A percentile compares a stretch with the other conserved stretches of the same genome.
These are phyloP conservation scores for Aplysina aerophoba DNA, from an alignment of 37 sponge, comb jelly and placozoan species.

Conservation along the genomic window DNA sequence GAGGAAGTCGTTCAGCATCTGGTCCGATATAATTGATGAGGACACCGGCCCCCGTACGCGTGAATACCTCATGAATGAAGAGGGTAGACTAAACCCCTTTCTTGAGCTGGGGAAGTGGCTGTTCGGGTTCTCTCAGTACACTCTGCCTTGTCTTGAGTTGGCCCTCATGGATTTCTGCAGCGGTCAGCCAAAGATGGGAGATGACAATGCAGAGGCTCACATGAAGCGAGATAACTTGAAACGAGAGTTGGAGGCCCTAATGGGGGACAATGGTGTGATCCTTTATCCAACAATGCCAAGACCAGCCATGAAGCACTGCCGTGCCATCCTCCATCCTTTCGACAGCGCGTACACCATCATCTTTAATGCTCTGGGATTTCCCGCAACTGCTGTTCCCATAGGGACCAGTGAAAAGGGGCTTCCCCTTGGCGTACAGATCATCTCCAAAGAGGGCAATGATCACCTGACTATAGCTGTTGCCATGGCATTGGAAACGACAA, in stretches of 20 bases:
- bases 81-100: slow-evolving; percentile 34
- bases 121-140: slow-evolving; percentile 30
- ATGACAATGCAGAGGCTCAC: slow-evolving; percentile 43
- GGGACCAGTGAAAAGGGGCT: slow-evolving; percentile 67
- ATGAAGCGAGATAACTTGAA: slow-evolving; percentile 34
- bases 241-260: slow-evolving; percentile 38
- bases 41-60: slow-evolving; percentile 2
- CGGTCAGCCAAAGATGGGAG: slow-evolving; percentile 30
- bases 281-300: slow-evolving; percentile 68
- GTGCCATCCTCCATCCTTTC: slow-evolving; percentile 22
- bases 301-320: slow-evolving; percentile 26
- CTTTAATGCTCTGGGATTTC: slow-evolving; percentile 66
- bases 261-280: slow-evolving; percentile 60
- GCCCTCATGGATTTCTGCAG: slow-evolving; percentile 15
- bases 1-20: neutral
- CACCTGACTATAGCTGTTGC: slow-evolving; percentile 40
- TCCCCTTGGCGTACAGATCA: slow-evolving; percentile 75
- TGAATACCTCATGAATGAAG: neutral
- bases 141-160: slow-evolving; percentile 15
- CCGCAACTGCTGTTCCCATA: slow-evolving; percentile 71
- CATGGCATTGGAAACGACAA: slow-evolving; percentile 22
- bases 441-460: slow-evolving; percentile 38
- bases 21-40: slow-evolving; percentile 18
- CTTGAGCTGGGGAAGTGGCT: slow-evolving; percentile 48
- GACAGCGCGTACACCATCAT: slow-evolving; percentile 68